phyloP scores from a whole-genome alignment of 35 echinoderm and acorn worm genomes.

The Ophioderma brevispina region DNA sequence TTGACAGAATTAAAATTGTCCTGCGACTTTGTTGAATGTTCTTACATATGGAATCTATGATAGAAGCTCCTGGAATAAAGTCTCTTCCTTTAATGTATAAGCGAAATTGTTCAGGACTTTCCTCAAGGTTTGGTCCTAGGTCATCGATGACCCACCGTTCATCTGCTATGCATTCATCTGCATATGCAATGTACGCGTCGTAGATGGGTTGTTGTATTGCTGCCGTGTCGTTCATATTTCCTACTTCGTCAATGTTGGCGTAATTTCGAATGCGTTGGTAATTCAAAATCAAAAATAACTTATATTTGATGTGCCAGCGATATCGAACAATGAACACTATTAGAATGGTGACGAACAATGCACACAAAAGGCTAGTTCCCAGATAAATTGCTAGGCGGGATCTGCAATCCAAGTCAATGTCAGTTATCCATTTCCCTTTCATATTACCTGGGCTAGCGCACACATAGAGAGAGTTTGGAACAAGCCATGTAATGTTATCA shows the following conservation, averaged over 20 bases:
- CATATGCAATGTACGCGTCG: neutral
- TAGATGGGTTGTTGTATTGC: neutral
- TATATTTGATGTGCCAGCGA: neutral
- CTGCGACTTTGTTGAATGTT: neutral
- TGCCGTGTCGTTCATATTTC: neutral
- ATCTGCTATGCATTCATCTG: neutral
- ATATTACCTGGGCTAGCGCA: neutral
- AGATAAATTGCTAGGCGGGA: neutral
- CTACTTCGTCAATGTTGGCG: neutral
- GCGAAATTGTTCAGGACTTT: neutral
- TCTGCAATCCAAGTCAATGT: neutral
- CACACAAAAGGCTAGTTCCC: neutral
- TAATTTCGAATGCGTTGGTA: neutral
- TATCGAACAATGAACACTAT: neutral
- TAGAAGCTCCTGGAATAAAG: neutral
- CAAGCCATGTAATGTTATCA: neutral
- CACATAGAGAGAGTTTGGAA: neutral
- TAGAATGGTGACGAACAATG: neutral
- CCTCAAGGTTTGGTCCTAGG: neutral
- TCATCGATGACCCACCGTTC: neutral
- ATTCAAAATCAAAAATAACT: neutral
- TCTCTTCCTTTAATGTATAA: neutral
- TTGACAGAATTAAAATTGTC: neutral
- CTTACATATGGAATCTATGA: neutral
- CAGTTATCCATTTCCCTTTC: neutral